Base-by-base conservation (phyloP, 2,113 vertebrate species). In the Crypturellus undulatus region DNA sequence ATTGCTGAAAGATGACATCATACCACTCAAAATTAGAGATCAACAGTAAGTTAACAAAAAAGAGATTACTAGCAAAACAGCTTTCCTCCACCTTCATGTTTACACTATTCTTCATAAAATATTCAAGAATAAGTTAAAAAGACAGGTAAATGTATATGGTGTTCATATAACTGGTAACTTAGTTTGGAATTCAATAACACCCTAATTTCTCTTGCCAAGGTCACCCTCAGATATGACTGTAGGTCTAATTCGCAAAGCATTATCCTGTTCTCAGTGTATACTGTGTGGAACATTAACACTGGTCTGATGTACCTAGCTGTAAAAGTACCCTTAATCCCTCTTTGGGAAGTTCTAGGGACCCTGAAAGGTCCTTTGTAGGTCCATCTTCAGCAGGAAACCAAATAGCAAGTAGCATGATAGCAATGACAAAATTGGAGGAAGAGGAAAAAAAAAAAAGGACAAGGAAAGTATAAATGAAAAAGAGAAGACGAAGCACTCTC, bases 141-240 rank as follows among this genome's bases (percentile, higher is more conserved):
- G 2, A 0, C 16, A 56, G 42, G 26, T 42, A 67, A 64, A 65
- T 1, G 1, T 5, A 1, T 45, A 32, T 10, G 4, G 42, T 85
- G 25, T 22, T 78, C 26, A 15, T 22, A 30, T 11, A 77, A 30
- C 19, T 20, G 28, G 68, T 32, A 40, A 2, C 2, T 79, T 56
- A 68, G 2, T 4, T 59, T 63, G 36, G n/a, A 70, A 30, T 5
- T 71, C 9, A 32, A 3, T 19, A 69, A 62, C 45, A 34, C 5
- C 47, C 12, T 78, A 30, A 30, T 17, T 93, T 56, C 17, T 3
- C 8, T 13, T 51, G 36, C 20, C 9, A 59, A 58, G 17, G 47
- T 54, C 40, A 40, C 26, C 3, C 38, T 42, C 24, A 72, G 42
- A 18, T 58, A 58, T 38, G 36, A 76, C 8, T 9, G 25, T 6